Conservation (phyloP, 2,113 vertebrate species). For the Vombatus ursinus region DNA sequence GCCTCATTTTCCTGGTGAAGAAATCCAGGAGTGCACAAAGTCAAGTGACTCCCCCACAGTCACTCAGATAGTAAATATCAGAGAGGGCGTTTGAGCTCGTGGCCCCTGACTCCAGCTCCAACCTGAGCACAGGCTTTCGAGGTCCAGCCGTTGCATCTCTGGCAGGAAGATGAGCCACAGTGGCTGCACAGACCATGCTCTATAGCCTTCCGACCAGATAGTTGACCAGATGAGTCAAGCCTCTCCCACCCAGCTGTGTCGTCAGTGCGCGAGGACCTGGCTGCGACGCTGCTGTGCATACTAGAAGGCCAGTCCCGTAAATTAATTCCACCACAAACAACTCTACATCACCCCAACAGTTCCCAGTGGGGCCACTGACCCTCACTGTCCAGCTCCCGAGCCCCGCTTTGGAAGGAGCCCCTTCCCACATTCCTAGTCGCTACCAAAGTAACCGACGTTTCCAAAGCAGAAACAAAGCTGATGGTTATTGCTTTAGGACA, state of each 20-base stretch:
- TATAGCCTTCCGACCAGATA: neutral
- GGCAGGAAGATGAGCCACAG: neutral
- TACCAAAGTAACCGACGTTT: neutral
- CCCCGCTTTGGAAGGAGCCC: too few relatives aligned
- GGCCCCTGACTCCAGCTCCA: too few relatives aligned
- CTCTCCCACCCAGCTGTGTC: neutral
- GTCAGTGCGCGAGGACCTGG: neutral
- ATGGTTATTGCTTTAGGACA: neutral
- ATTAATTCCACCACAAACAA: neutral
- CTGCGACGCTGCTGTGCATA: neutral
- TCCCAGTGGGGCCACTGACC: neutral
- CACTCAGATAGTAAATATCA: too few relatives aligned
- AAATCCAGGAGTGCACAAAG: too few relatives aligned
- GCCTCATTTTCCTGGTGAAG: too few relatives aligned
- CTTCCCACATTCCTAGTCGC: too few relatives aligned
- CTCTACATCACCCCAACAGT: neutral
- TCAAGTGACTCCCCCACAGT: too few relatives aligned
- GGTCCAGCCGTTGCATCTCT: neutral
- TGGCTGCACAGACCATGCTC: neutral
- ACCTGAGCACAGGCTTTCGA: too few relatives aligned
- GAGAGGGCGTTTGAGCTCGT: too few relatives aligned
- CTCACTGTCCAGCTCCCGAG: neutral
- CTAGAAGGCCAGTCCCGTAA: neutral
- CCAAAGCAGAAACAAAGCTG: neutral
- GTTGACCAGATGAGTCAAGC: neutral